Base-by-base conservation (phyloP, 1,140 invertebrate genomes). In the Uloborus diversus region DNA sequence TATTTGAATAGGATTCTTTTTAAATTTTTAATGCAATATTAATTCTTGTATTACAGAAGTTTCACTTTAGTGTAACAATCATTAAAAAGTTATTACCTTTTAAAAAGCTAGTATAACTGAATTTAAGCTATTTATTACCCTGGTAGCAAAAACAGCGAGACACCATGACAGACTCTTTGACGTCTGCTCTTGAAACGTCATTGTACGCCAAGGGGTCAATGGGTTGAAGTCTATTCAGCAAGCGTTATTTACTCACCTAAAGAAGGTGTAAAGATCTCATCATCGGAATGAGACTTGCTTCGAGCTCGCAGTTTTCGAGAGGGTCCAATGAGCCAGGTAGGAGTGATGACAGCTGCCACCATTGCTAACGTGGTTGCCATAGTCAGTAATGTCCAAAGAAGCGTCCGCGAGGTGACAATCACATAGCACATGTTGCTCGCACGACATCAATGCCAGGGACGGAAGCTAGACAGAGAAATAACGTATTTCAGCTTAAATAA, bases 371-470 rank as follows among this genome's bases (percentile, higher is more conserved):
- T 91, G 7, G 93, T 90, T 53, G 90, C 87, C 27, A 95, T 87
- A 85, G 91, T 93, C 82, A 94, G 86, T 51, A 94, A 85, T 69
- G 93, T 91, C 94, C 94, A 95, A 83, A 92, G 86, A 81, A 94
- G 86, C 84, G 93, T 94, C 28, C 92, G 89, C 57, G 91, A 90
- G 14, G 94, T 95, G 69, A 95, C 90, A 84, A 95, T 94, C 85
- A 94, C 90, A 86, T 93, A 93, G 86, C 91, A 92, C 91, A 84
- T 82, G 27, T 25, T 71, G 14, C n/a, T 37, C 27, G 17, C 37
- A 42, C 17, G 37, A 17, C 17, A 42, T 42, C 37, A 2, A 13
- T 17, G 17, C 17, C 37, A 42, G 37, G 1, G 9, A 17, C 17
- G 9, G 17, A 42, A 42, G 9, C 37, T 42, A 17, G 17, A 42